These are phyloP conservation scores for Plebejus argus DNA, from an alignment of 2,888 invertebrate genomes.

Conservation along the genomic window DNA sequence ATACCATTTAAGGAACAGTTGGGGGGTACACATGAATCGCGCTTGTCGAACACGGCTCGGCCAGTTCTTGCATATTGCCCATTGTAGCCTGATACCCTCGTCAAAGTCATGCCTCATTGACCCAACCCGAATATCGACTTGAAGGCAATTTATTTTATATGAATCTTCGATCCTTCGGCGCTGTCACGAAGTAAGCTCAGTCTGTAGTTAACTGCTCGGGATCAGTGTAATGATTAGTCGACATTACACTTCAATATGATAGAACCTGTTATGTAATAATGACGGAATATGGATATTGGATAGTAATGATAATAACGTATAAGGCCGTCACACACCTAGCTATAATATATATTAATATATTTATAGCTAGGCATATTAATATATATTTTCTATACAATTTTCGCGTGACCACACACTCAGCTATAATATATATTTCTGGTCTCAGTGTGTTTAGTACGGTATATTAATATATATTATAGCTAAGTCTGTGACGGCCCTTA, in stretches of 20 bases:
- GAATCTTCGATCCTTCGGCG: constrained; percentile 67
- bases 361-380: too few species aligned
- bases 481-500: too few species aligned
- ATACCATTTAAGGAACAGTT: constrained; percentile 45
- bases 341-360: too few species aligned
- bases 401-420: too few species aligned
- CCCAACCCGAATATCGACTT: constrained; percentile 70
- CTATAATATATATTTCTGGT: too few species aligned
- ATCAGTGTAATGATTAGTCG: constrained; percentile 5
- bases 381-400: too few species aligned
- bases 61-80: constrained; percentile 70
- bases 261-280: background rate
- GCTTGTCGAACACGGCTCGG: constrained; percentile 67
- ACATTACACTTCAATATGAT: background rate
- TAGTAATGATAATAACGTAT: too few species aligned
- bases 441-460: too few species aligned
- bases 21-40: constrained; percentile 61
- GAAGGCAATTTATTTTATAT: constrained; percentile 77
- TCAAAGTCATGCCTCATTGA: constrained; percentile 78
- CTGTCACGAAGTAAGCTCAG: constrained; percentile 64
- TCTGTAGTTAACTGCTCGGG: constrained; percentile 48
- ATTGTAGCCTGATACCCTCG: constrained; percentile 61
- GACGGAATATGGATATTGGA: background rate
- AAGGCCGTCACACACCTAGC: too few species aligned
- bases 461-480: too few species aligned